Percentiles rank a stretch among this genome's conserved stretches.
Evolutionary conservation across 2,797 vertebrate species (phyloP).

Genomic region (Luscinia luscinia): DNA sequence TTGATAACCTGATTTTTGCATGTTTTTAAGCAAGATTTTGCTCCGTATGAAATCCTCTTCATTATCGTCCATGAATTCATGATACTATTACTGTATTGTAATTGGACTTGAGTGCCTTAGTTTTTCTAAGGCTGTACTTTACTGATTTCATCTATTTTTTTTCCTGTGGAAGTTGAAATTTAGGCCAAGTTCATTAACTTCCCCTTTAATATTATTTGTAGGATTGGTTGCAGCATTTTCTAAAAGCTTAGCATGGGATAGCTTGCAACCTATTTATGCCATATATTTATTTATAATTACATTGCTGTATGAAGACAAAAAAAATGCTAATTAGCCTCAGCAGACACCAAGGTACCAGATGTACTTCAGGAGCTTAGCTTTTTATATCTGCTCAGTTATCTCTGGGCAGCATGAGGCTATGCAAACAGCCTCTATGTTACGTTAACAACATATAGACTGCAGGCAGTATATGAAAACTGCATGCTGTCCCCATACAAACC

Average conservation of each 20-base stretch:
- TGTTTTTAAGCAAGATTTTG: neutral
- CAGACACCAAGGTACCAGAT: neutral
- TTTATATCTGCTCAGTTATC: neutral
- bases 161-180: neutral
- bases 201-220: neutral
- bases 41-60: neutral
- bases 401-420: neutral
- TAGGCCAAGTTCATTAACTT: neutral
- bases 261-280: neutral
- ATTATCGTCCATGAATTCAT: neutral
- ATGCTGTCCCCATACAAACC: neutral
- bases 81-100: neutral
- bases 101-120: neutral
- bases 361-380: neutral
- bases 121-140: neutral
- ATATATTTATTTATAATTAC: neutral
- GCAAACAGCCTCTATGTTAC: neutral
- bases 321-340: neutral
- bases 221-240: neutral
- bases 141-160: neutral
- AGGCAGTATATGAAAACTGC: neutral
- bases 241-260: neutral
- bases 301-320: neutral
- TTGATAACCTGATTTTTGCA: neutral
- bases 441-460: neutral